Percentiles rank a stretch among this genome's conserved stretches.
Evolutionary conservation across 2,888 invertebrate species (phyloP).

Genomic region (Aspidapion aeneum): DNA sequence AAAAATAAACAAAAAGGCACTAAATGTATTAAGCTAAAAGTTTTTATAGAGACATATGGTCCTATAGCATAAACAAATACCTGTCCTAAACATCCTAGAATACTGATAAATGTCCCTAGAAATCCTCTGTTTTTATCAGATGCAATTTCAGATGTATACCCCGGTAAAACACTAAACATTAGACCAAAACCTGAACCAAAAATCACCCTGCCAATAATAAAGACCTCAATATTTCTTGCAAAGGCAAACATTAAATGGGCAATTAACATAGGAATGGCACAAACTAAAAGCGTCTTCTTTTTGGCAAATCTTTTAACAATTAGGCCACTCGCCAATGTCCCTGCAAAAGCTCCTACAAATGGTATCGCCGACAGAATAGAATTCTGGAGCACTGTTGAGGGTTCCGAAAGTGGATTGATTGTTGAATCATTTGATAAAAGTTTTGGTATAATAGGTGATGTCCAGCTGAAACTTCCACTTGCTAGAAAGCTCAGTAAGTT

Average conservation of each 20-base stretch:
- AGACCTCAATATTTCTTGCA: constrained; percentile 21
- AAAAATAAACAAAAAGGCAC: constrained; percentile 23
- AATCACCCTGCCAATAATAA: constrained; percentile 54
- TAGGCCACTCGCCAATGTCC: constrained; percentile 29
- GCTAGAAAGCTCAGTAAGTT: constrained; percentile 29
- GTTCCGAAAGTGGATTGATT: constrained; percentile 29
- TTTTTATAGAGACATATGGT: constrained; percentile 44
- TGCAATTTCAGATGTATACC: constrained; percentile 83
- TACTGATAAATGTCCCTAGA: constrained; percentile 49
- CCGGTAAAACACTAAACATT: constrained; percentile 68
- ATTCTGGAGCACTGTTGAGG: constrained; percentile 28
- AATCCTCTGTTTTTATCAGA: constrained; percentile 74
- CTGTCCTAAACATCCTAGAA: constrained; percentile 55
- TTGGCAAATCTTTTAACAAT: constrained; percentile 49
- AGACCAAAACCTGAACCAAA: constrained; percentile 65
- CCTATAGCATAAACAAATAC: constrained; percentile 66
- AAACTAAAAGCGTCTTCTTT: constrained; percentile 60
- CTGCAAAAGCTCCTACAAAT: constrained; percentile 31
- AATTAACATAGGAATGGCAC: constrained; percentile 60
- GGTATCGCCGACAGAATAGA: constrained; percentile 33
- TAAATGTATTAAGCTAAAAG: constrained; percentile 20
- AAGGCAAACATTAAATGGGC: constrained; percentile 37
- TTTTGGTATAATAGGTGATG: constrained; percentile 33
- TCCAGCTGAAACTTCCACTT: constrained; percentile 31
- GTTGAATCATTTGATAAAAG: constrained; percentile 21